A percentile compares a stretch with the other conserved stretches of the same genome.
phyloP scores from a whole-genome alignment of 2,888 invertebrate genomes.

The Matsumyia berberina region DNA sequence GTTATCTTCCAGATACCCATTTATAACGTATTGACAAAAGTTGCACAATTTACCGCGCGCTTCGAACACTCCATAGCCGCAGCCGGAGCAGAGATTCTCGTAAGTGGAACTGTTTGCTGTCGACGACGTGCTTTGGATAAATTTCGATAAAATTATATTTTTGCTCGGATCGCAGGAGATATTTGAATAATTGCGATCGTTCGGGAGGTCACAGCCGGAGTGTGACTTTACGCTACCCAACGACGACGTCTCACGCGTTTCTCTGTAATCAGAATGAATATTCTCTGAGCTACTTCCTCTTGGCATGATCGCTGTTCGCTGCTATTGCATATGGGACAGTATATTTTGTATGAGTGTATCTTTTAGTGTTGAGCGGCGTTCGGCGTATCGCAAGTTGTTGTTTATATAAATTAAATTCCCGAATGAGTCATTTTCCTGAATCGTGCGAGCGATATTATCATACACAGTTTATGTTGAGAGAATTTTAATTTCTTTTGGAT shows the following conservation, averaged over 20 bases:
- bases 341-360: constrained; percentile 77
- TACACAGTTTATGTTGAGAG: constrained; percentile 41
- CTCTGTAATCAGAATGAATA: constrained; percentile 56
- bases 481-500: constrained; percentile 34
- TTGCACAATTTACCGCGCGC: constrained; percentile 82
- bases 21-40: constrained; percentile 82
- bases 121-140: constrained; percentile 79
- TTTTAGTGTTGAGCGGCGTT: constrained; percentile 50
- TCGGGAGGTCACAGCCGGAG: constrained; percentile 46
- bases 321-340: constrained; percentile 32
- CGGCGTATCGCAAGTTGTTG: constrained; percentile 46
- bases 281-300: constrained; percentile 66
- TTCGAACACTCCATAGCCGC: constrained; percentile 83
- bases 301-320: constrained; percentile 56
- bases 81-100: constrained; percentile 83
- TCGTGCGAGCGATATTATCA: constrained; percentile 61
- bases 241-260: constrained; percentile 52
- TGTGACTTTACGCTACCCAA: constrained; percentile 43
- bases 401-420: constrained; percentile 51
- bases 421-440: constrained; percentile 61
- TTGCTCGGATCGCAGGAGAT: constrained; percentile 65
- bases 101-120: constrained; percentile 78
- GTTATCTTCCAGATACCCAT: constrained; percentile 78
- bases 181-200: constrained; percentile 57
- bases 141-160: constrained; percentile 80